phyloP scores from a whole-genome alignment of 2,113 vertebrate species.

The Maccullochella peelii region DNA sequence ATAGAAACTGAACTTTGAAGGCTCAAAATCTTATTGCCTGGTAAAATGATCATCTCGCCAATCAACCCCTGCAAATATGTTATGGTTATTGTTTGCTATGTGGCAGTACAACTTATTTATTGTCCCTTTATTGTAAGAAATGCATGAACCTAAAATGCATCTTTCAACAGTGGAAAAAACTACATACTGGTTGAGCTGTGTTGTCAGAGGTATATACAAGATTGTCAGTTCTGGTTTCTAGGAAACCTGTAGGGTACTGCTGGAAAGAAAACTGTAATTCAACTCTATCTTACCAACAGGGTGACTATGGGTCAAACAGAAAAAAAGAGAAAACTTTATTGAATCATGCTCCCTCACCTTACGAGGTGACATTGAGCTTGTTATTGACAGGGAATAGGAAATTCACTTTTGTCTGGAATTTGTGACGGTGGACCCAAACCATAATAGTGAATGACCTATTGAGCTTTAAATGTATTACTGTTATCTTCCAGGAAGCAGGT shows the following conservation, averaged over 20 bases:
- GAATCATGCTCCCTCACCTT: slow-evolving; percentile 69
- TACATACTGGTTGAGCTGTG: neutral
- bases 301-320: slow-evolving; percentile 60
- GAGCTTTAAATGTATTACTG: slow-evolving; percentile 81
- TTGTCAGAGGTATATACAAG: slow-evolving; percentile 13
- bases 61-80: neutral
- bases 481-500: slow-evolving; percentile 84
- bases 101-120: neutral
- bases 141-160: neutral
- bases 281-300: slow-evolving; percentile 59
- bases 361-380: slow-evolving; percentile 69
- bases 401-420: slow-evolving; percentile 87
- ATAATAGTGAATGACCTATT: slow-evolving; percentile 84
- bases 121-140: neutral
- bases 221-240: slow-evolving; percentile 9
- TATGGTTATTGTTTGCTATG: neutral
- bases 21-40: neutral
- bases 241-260: slow-evolving; percentile 8
- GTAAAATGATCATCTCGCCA: neutral
- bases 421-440: slow-evolving; percentile 79
- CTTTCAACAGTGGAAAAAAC: neutral
- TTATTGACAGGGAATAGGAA: slow-evolving; percentile 85
- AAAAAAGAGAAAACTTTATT: slow-evolving; percentile 70
- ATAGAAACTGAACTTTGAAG: neutral
- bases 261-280: slow-evolving; percentile 48